These are phyloP conservation scores for Melanotaenia parkinsoni DNA, from an alignment of 2,797 vertebrate species.

Conservation along the genomic window DNA sequence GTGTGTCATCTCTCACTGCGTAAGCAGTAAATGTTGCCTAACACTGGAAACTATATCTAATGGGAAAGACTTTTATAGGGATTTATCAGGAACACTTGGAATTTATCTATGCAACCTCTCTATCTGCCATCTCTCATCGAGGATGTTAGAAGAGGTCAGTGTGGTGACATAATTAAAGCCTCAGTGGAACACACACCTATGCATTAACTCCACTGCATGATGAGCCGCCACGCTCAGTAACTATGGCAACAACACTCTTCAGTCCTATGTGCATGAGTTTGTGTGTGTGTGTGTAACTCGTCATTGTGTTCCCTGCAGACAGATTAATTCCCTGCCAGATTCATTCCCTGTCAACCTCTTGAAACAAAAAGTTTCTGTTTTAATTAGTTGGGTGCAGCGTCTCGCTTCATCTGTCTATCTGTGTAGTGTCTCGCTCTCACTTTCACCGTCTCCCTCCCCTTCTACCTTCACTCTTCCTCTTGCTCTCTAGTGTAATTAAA, in stretches of 20 bases:
- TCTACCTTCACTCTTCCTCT: constrained; percentile 51
- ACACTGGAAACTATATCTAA: constrained; percentile 29
- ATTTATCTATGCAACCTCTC: constrained; percentile 53
- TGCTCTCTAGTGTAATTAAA: constrained; percentile 80
- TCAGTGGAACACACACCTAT: constrained; percentile 68
- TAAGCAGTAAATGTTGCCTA: constrained; percentile 29
- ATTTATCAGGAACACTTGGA: constrained; percentile 29
- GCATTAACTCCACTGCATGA: constrained; percentile 74
- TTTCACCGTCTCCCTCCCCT: constrained; percentile 27
- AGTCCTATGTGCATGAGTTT: constrained; percentile 49
- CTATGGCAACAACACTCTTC: constrained; percentile 76
- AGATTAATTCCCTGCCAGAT: constrained; percentile 82
- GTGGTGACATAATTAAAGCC: constrained; percentile 61
- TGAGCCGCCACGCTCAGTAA: constrained; percentile 69
- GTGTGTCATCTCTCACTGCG: constrained; percentile 14
- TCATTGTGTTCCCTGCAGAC: constrained; percentile 72
- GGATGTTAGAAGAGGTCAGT: constrained; percentile 65
- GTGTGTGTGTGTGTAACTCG: constrained; percentile 45
- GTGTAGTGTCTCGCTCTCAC: constrained; percentile 41
- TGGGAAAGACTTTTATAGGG: background rate
- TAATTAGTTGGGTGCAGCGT: constrained; percentile 80
- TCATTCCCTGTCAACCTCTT: constrained; percentile 79
- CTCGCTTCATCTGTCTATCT: constrained; percentile 74
- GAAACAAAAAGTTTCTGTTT: constrained; percentile 83
- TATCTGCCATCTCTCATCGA: constrained; percentile 16